Percentiles rank a stretch among this genome's conserved stretches.
Evolutionary conservation across 2,797 vertebrate species (phyloP).

Genomic region (Chelidonichthys spinosus): DNA sequence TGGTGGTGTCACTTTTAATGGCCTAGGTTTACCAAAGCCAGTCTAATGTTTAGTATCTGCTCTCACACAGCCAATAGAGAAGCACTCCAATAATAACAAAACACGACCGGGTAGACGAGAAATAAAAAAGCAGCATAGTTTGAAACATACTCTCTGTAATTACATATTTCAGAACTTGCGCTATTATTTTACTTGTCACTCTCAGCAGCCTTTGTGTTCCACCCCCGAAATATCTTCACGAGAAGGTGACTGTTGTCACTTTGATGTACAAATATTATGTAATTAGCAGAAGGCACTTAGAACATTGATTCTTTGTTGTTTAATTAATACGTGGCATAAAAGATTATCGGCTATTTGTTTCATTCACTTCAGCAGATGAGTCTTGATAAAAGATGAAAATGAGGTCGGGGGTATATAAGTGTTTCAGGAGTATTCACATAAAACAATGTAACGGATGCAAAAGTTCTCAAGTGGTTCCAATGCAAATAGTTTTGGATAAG

Average conservation of each 20-base stretch:
- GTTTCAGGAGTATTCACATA: slow-evolving; percentile 31
- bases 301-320: slow-evolving; percentile 42
- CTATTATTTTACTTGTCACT: slow-evolving; percentile 66
- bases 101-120: slow-evolving; percentile 45
- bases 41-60: slow-evolving; percentile 29
- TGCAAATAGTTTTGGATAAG: slow-evolving; percentile 44
- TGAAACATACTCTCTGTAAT: slow-evolving; percentile 60
- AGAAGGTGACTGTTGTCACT: slow-evolving; percentile 57
- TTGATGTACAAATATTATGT: slow-evolving; percentile 54
- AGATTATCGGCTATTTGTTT: slow-evolving; percentile 46
- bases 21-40: slow-evolving; percentile 11
- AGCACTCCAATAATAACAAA: slow-evolving; percentile 52
- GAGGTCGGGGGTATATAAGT: slow-evolving; percentile 37
- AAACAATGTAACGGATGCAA: slow-evolving; percentile 23
- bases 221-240: slow-evolving; percentile 48
- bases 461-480: slow-evolving; percentile 25
- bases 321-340: slow-evolving; percentile 52
- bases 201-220: slow-evolving; percentile 38
- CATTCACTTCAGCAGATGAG: slow-evolving; percentile 27
- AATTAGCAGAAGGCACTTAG: slow-evolving; percentile 50
- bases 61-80: slow-evolving; percentile 39
- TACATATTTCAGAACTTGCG: slow-evolving; percentile 46
- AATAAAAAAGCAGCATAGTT: slow-evolving; percentile 51
- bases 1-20: slow-evolving; percentile 25
- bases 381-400: slow-evolving; percentile 51